phyloP scores from a whole-genome alignment of 2,888 invertebrate species.

The Anorthoa munda region DNA sequence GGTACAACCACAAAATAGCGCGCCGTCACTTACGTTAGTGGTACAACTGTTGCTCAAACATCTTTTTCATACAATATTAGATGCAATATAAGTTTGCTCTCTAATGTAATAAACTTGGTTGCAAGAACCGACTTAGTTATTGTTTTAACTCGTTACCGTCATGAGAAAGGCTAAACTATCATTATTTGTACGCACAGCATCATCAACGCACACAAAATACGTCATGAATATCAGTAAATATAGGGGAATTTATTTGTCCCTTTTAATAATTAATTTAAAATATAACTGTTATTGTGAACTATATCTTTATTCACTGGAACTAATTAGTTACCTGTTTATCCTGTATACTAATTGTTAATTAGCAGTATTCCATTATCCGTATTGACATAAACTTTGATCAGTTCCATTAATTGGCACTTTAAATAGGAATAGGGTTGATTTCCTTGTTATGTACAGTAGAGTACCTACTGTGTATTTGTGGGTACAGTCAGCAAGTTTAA shows the following conservation, averaged over 20 bases:
- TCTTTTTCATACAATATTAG: background rate
- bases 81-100: background rate
- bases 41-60: background rate
- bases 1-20: background rate
- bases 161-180: background rate
- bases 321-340: conserved; percentile 41
- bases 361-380: conserved; percentile 27
- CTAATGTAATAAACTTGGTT: background rate
- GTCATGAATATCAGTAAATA: conserved; percentile 28
- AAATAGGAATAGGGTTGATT: conserved; percentile 6
- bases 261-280: conserved; percentile 17
- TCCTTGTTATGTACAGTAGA: background rate
- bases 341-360: conserved; percentile 23
- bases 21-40: too few species aligned
- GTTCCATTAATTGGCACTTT: conserved; percentile 4
- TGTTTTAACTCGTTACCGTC: background rate
- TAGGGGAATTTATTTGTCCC: conserved; percentile 16
- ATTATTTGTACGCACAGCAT: background rate
- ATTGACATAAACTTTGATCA: background rate
- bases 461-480: background rate
- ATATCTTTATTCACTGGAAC: conserved; percentile 18
- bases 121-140: background rate
- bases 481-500: background rate
- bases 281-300: conserved; percentile 13
- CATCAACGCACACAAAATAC: conserved; percentile 4